Conservation (phyloP, 2,113 vertebrate species). For the Poicephalus gulielmi region DNA sequence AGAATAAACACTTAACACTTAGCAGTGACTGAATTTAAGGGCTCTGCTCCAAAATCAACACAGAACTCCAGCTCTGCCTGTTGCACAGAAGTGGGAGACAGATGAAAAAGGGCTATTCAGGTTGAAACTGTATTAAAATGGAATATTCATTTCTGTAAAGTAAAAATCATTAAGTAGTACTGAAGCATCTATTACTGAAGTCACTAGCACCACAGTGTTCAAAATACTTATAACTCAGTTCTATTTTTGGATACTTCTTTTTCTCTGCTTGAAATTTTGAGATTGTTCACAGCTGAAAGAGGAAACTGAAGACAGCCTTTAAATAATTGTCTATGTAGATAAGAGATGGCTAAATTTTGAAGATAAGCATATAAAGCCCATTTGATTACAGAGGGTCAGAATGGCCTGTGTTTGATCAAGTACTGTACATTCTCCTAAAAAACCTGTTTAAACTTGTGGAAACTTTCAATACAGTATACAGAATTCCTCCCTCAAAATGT, state of each 20-base stretch:
- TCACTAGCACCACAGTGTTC: background rate
- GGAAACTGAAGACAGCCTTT: background rate
- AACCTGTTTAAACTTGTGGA: background rate
- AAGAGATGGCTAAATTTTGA: background rate
- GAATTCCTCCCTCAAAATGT: background rate
- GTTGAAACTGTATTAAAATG: background rate
- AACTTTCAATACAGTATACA: background rate
- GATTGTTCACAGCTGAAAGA: background rate
- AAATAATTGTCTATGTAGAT: background rate
- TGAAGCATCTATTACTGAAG: background rate
- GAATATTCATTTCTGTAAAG: background rate
- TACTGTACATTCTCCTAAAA: background rate
- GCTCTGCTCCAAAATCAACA: background rate
- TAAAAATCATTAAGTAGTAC: background rate
- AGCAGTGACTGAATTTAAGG: background rate
- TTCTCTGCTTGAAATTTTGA: background rate
- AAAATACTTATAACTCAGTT: background rate
- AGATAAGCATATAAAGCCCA: background rate
- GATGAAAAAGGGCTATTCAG: background rate
- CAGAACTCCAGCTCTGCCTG: background rate
- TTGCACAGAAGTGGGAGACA: background rate
- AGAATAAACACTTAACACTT: background rate
- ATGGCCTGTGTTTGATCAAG: background rate
- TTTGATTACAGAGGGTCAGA: background rate
- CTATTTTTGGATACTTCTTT: conserved; percentile 10